phyloP scores from a whole-genome alignment of 2,888 invertebrate species.

The Cyaniris semiargus region DNA sequence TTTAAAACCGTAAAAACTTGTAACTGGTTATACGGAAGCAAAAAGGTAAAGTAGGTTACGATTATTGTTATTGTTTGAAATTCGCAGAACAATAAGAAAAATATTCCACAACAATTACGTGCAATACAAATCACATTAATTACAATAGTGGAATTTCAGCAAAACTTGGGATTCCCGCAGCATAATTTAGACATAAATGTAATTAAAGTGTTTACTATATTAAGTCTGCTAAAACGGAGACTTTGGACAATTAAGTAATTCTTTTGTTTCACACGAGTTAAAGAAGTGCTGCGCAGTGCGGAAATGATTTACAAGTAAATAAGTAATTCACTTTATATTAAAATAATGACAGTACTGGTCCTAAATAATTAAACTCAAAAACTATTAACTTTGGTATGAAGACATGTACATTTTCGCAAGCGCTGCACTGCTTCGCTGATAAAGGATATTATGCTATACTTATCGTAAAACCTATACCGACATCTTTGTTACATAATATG shows the following conservation, averaged over 20 bases:
- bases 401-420: background rate
- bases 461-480: too few relatives aligned
- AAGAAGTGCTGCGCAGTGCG: background rate
- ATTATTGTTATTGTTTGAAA: background rate
- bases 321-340: background rate
- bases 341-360: too few relatives aligned
- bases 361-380: background rate
- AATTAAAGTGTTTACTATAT: conserved; percentile 4
- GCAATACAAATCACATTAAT: background rate
- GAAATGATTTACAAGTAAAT: background rate
- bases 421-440: too few relatives aligned
- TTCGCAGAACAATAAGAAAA: background rate
- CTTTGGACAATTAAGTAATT: background rate
- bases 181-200: background rate
- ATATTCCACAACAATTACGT: background rate
- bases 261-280: background rate
- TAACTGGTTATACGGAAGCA: background rate
- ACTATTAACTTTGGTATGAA: too few relatives aligned
- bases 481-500: background rate
- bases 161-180: background rate
- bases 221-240: background rate
- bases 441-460: too few relatives aligned
- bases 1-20: background rate
- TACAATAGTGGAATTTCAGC: background rate
- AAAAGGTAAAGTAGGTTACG: background rate